These are phyloP conservation scores for Trilocha varians DNA, from an alignment of 2,888 invertebrate species.

Conservation along the genomic window DNA sequence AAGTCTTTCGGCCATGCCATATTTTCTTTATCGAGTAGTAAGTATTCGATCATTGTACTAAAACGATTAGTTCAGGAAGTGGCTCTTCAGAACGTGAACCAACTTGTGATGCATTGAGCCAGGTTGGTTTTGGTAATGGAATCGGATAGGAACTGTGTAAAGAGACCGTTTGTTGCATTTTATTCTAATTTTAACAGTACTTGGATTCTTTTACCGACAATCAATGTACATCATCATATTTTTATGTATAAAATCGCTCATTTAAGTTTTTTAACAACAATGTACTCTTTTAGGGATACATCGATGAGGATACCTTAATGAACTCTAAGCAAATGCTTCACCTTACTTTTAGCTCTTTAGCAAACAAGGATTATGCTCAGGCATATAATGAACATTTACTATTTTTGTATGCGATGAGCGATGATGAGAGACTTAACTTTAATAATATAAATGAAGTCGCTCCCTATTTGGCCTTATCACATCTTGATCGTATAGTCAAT, in stretches of 20 bases:
- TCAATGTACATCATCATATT: no score
- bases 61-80: no score
- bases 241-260: no score
- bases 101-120: no score
- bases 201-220: no score
- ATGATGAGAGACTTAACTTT: slow-evolving; percentile 40
- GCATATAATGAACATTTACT: slow-evolving; percentile 30
- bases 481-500: slow-evolving; percentile 37
- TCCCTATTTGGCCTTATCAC: slow-evolving; percentile 35
- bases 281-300: slow-evolving; percentile 49
- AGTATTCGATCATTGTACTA: no score
- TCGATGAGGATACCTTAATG: slow-evolving; percentile 40
- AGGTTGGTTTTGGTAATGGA: no score
- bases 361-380: slow-evolving; percentile 26
- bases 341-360: slow-evolving; percentile 33
- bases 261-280: no score
- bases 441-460: slow-evolving; percentile 46
- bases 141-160: no score
- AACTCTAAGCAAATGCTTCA: slow-evolving; percentile 27
- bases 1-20: slow-evolving; percentile 42
- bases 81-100: no score
- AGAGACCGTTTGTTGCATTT: no score
- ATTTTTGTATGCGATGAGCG: slow-evolving; percentile 30
- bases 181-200: no score
- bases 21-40: slow-evolving; percentile 49